A percentile compares a stretch with the other conserved stretches of the same genome.
Evolutionary conservation across 1,140 invertebrate species (phyloP).

Genomic region (Zaprionus inermis): DNA sequence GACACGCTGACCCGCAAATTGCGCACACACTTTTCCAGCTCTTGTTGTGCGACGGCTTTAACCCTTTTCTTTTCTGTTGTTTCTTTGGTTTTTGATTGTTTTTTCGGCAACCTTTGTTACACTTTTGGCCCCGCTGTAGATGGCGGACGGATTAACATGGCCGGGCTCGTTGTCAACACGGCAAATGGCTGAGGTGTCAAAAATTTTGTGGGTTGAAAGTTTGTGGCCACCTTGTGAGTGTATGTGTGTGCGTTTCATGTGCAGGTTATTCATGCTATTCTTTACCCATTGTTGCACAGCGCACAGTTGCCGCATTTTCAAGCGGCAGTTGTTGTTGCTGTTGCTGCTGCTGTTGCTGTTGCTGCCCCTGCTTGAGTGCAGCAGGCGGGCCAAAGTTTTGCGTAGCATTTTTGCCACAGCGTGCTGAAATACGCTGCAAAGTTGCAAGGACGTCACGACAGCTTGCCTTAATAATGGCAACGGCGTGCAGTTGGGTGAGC

Average conservation of each 20-base stretch:
- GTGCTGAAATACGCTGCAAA: conserved; percentile 70
- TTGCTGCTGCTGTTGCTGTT: conserved; percentile 5
- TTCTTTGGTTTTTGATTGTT: background rate
- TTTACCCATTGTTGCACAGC: conserved; percentile 39
- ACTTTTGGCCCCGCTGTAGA: conserved; percentile 10
- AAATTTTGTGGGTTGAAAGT: conserved; percentile 69
- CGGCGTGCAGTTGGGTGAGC: background rate
- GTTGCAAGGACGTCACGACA: conserved; percentile 69
- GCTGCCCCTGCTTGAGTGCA: conserved; percentile 51
- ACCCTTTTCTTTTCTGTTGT: conserved; percentile 1
- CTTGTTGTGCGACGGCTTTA: background rate
- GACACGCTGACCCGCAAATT: conserved; percentile 30
- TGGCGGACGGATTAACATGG: conserved; percentile 61
- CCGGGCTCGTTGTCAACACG: conserved; percentile 69
- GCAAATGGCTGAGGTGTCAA: conserved; percentile 76
- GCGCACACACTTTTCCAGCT: conserved; percentile 1
- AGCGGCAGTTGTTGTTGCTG: conserved; percentile 6
- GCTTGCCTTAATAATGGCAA: conserved; percentile 62
- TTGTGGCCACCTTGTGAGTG: conserved; percentile 61
- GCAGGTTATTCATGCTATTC: conserved; percentile 57
- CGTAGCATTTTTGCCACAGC: conserved; percentile 46
- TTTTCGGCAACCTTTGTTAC: conserved; percentile 13
- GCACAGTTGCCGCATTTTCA: conserved; percentile 10
- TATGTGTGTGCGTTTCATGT: conserved; percentile 51
- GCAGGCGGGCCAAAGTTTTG: conserved; percentile 63